Percentiles rank a stretch among this genome's conserved stretches.
Conservation (phyloP, 2,113 vertebrate genomes). For the Myrmecophaga tridactyla region DNA sequence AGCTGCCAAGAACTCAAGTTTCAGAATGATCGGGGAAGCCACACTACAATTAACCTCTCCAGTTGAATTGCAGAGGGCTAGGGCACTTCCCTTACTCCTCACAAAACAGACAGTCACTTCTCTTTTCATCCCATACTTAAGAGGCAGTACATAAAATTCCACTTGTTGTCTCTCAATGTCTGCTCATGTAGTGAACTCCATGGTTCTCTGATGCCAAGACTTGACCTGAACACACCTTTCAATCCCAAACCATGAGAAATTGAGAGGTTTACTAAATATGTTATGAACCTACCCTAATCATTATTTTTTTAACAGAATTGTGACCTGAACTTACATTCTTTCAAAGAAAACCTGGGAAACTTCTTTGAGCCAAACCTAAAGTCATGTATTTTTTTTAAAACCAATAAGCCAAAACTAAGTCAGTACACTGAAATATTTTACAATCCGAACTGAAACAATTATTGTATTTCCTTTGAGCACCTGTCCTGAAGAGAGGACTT, state of each 20-base stretch:
- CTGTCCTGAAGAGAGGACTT: background rate
- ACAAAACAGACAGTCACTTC: background rate
- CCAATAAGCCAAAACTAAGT: conserved; percentile 14
- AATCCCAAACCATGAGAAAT: background rate
- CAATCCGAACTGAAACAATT: background rate
- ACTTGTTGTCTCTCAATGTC: accelerated
- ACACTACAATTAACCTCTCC: background rate
- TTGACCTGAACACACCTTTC: background rate
- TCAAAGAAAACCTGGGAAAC: conserved; percentile 24
- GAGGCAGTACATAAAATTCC: background rate
- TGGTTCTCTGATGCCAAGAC: background rate
- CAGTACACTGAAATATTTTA: conserved; percentile 10
- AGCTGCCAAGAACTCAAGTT: background rate
- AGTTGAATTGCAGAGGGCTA: background rate
- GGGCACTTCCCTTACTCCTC: background rate
- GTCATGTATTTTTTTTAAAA: background rate
- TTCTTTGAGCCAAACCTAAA: conserved; percentile 22
- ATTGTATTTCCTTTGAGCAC: background rate
- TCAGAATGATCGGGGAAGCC: background rate
- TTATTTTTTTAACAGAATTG: conserved; percentile 37
- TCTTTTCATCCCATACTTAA: background rate
- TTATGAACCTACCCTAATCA: background rate
- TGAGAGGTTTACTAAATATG: background rate
- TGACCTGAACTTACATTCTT: conserved; percentile 2
- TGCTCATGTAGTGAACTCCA: accelerated